A percentile compares a stretch with the other conserved stretches of the same genome.
These are phyloP conservation scores for Pterostichus madidus DNA, from an alignment of 2,888 invertebrate species.

Conservation along the genomic window DNA sequence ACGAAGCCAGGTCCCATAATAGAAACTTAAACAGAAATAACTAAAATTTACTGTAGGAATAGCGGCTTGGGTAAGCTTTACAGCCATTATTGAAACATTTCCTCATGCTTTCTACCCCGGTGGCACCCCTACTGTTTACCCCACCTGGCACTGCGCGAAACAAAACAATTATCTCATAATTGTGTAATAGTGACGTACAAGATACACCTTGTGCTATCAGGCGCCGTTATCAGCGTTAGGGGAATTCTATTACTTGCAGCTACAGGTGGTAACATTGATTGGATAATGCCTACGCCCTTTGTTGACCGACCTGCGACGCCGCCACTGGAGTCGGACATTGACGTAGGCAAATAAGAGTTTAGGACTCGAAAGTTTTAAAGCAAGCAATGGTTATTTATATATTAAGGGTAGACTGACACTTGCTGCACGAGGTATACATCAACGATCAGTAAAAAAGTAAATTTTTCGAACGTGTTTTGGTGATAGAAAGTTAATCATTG, in stretches of 20 bases:
- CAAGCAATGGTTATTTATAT: no score
- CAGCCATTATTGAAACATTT: conserved; percentile 62
- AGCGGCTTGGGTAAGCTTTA: conserved; percentile 15
- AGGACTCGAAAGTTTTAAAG: no score
- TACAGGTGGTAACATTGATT: conserved; percentile 62
- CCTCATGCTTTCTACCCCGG: background rate
- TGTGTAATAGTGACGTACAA: conserved; percentile 45
- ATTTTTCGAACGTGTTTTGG: no score
- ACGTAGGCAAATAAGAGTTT: no score
- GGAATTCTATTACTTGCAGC: conserved; percentile 58
- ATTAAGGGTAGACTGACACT: no score
- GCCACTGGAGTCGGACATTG: no score
- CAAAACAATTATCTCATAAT: conserved; percentile 57
- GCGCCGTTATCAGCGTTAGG: conserved; percentile 51
- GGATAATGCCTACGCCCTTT: background rate
- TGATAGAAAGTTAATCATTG: no score
- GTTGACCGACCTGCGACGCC: background rate
- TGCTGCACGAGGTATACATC: no score
- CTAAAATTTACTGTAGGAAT: conserved; percentile 52
- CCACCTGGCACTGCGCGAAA: conserved; percentile 27
- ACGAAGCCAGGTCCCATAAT: conserved; percentile 35
- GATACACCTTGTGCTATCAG: conserved; percentile 56
- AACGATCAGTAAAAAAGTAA: no score
- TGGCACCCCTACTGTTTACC: background rate
- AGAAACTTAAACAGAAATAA: conserved; percentile 58